Evolutionary conservation across 2,113 vertebrate genomes (phyloP), one percentile per base, ranked within the genome.

Genomic region (Perccottus glenii): DNA sequence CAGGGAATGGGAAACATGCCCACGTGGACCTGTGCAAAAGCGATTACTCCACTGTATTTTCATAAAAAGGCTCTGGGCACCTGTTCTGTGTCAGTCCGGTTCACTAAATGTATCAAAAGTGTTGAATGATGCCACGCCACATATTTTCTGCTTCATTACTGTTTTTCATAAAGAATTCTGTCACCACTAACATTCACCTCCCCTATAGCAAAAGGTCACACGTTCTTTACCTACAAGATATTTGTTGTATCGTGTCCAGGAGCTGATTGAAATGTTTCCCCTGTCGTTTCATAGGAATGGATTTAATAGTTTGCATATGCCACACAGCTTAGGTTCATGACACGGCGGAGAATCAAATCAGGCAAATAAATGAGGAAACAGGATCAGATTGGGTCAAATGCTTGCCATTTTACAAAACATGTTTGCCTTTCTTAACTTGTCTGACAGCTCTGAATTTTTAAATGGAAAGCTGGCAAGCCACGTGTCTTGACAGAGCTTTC

Each of bases 381-480:
- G 64, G 77, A 81, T 85, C 70, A 76, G 70, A 84, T 83, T 66
- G 73, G 77, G 67, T 84, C 71, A 82, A 85, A 84, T n/a, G 51
- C 58, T 78, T 87, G 87, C 68, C 73, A 70, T 60, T 78, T 87
- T 75, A 62, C 62, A 81, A 76, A 65, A 69, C 58, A 14, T 88
- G 84, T 91, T 88, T 87, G 87, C 77, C 85, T 89, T 79, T 73
- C 70, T 80, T 63, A 64, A 69, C 71, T 72, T 60, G 63, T 83
- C 87, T 88, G 84, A 89, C 85, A 84, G 86, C 80, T 67, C 72
- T 81, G 76, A 63, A 82, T 84, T 88, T 78, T 75, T 40, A 75
- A 87, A 80, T 84, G 80, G 87, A 89, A 91, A 90, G 73, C 80
- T 89, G 89, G 87, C 91, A 90, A 88, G 91, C 83, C 70, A 75